Evolutionary conservation across 2,113 vertebrate genomes (phyloP), one percentile per base, ranked within the genome.

Genomic region (Bothrops jararaca): DNA sequence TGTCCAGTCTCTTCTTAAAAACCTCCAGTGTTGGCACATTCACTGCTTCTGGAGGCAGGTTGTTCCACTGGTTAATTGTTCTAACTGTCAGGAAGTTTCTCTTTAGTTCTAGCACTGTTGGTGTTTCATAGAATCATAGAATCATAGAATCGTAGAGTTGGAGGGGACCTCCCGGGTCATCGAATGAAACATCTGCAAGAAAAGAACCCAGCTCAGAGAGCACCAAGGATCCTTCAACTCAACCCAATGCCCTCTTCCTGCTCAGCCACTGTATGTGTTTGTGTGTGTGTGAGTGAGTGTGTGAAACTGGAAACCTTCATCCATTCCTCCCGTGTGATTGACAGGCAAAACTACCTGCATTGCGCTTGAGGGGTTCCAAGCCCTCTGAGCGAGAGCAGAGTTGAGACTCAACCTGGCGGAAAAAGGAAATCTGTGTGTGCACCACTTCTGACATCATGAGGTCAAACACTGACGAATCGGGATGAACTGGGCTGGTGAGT

Each of bases 281-380:
- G 20, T 58, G 22, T 24, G n/a, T n/a, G n/a, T n/a, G n/a, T n/a
- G n/a, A 4, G 58, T 2, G 8, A 29, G 24, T 0, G 24, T 3
- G 24, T 1, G 58, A 29, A 29, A 64, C 58, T 64, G 10, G 26
- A 64, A 11, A 12, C 9, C 4, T 29, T 12, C 26, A 12, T 29
- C 58, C 58, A 34, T 74, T 74, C n/a, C 15, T 74, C 15, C n/a
- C 64, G 18, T 34, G n/a, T 74, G 64, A 34, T 0, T 18, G 64
- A 20, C 5, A 74, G 64, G n/a, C 64, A 74, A 15, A 34, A 34
- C 29, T 34, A 74, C 64, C 60, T n/a, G 4, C 13, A 5, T 15
- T n/a, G 12, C 29, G n/a, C 60, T 69, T 2, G 12, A 15, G n/a
- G 29, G 64, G 15, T 69, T n/a, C 4, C 29, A 69, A n/a, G 29